phyloP scores from a whole-genome alignment of 2,888 invertebrate species.

The Aporophyla lueneburgensis region DNA sequence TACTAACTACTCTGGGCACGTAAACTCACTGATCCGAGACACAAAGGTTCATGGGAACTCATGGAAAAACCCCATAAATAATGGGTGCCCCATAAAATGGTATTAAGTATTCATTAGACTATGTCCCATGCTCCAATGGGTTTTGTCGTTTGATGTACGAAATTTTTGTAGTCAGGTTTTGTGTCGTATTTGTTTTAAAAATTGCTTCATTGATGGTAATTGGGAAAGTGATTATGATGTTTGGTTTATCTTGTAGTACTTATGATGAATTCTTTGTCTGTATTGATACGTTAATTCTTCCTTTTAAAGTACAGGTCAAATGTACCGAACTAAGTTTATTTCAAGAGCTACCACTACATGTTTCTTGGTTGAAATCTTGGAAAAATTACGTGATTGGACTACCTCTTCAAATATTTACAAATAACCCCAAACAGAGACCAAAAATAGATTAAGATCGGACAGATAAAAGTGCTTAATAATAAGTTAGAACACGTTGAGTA shows the following conservation, averaged over 20 bases:
- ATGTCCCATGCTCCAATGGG: conserved; percentile 67
- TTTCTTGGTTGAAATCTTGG: background rate
- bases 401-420: background rate
- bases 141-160: conserved; percentile 47
- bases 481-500: background rate
- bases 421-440: background rate
- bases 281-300: background rate
- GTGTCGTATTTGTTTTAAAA: background rate
- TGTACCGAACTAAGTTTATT: too few species aligned
- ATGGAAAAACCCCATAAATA: conserved; percentile 65
- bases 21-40: conserved; percentile 64
- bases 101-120: conserved; percentile 81
- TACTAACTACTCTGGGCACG: conserved; percentile 56
- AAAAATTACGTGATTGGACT: background rate
- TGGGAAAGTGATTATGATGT: background rate
- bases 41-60: conserved; percentile 65
- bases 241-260: background rate
- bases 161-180: conserved; percentile 32
- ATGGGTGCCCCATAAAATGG: conserved; percentile 77
- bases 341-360: background rate
- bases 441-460: background rate
- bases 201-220: background rate
- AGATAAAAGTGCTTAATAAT: background rate
- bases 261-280: background rate
- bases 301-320: background rate